Base-by-base conservation (phyloP, 2,888 invertebrate genomes). In the Heliconius erato region DNA sequence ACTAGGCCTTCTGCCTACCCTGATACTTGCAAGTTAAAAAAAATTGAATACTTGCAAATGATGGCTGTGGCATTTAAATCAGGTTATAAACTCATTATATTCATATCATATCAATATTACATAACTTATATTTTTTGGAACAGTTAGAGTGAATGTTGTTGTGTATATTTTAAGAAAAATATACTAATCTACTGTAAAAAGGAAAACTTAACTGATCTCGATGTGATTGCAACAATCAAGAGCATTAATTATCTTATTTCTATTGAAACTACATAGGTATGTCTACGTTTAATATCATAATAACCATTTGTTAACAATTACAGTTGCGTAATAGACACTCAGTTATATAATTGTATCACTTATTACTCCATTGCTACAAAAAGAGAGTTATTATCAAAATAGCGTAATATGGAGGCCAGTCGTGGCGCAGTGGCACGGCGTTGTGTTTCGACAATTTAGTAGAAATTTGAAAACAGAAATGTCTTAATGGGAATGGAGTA, bases 251-350 rank as follows among this genome's bases (percentile, higher is more conserved):
- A 79, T 79, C 71, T 79, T 67, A 79, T 59, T 80, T 78, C 80
- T 59, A 78, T 78, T 77, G 82, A 72, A 83, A 77, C 77, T 65
- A 4, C 59, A 79, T 78, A 81, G 32, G 74, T 78, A 79, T 67
- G 83, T 68, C 54, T 81, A 49, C 40, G 49, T 80, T 19, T 72
- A 74, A 76, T 80, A 54, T 63, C 59, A 26, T 77, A 59, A 76
- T 67, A 65, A 69, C n/a, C 14, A 76, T 76, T 68, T 71, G 26
- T 71, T 79, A 35, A 26, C 35, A 59, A 23, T 59, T 59, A 49
- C 76, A 49, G 69, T 82, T 79, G 14, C 76, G 76, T 79, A 79
- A 74, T 14, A 26, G 28, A 14, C 5, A 67, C 74, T 74, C 28
- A 44, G 40, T 82, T 74, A 74, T 79, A 69, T 59, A 79, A 79